Evolutionary conservation across 1,140 invertebrate genomes (phyloP).

Genomic region (Aphelinus certus): DNA sequence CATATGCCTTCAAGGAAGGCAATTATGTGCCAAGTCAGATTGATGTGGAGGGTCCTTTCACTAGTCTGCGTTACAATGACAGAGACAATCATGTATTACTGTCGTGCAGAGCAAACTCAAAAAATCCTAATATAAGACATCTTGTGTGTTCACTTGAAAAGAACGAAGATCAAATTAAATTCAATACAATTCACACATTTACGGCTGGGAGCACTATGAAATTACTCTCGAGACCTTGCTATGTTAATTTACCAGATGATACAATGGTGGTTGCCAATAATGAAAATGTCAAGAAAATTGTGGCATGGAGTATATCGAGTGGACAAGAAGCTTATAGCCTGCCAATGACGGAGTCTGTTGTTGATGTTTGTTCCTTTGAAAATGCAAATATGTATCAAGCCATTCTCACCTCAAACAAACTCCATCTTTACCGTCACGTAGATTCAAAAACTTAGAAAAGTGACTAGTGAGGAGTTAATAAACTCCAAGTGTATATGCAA

Average conservation of each 20-base stretch:
- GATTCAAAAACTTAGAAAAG: constrained; percentile 4
- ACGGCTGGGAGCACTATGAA: constrained; percentile 72
- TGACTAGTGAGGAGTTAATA: neutral
- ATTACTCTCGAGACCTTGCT: constrained; percentile 71
- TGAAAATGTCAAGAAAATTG: constrained; percentile 71
- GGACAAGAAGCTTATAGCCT: constrained; percentile 69
- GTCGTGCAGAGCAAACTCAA: constrained; percentile 69
- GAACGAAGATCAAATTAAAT: constrained; percentile 61
- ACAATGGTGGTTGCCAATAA: constrained; percentile 74
- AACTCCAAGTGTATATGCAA: no score
- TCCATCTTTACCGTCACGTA: constrained; percentile 70
- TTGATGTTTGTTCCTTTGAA: constrained; percentile 74
- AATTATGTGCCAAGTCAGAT: constrained; percentile 66
- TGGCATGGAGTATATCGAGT: constrained; percentile 74
- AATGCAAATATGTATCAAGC: constrained; percentile 67
- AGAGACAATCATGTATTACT: constrained; percentile 72
- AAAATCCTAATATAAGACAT: constrained; percentile 70
- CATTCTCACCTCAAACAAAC: constrained; percentile 72
- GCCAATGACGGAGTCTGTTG: constrained; percentile 69
- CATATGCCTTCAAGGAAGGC: constrained; percentile 69
- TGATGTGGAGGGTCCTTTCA: constrained; percentile 78
- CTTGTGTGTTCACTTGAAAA: constrained; percentile 68
- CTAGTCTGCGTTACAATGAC: constrained; percentile 75
- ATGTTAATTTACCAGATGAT: constrained; percentile 67
- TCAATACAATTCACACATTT: constrained; percentile 71